Conservation (phyloP, 2,888 invertebrate genomes). For the Cerastis rubricosa region DNA sequence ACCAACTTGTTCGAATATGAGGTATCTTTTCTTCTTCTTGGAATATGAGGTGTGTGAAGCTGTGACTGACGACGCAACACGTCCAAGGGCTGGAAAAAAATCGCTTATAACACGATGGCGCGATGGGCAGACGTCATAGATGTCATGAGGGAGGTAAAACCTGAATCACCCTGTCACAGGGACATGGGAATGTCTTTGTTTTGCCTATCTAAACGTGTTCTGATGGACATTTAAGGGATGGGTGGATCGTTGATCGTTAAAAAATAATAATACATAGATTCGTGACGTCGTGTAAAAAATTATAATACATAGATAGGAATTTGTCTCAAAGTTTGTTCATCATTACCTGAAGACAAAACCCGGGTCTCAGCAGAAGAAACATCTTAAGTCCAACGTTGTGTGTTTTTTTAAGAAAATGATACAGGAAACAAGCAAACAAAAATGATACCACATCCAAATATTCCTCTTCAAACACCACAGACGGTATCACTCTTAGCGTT, state of each 20-base stretch:
- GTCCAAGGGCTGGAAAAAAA: background rate
- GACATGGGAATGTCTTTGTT: background rate
- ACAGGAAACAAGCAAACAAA: too few species aligned
- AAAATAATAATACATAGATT: too few species aligned
- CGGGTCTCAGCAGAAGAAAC: background rate
- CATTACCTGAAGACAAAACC: too few species aligned
- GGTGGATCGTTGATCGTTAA: background rate
- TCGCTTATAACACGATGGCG: background rate
- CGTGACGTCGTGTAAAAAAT: too few species aligned
- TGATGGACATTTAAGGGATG: too few species aligned
- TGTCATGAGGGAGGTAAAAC: background rate
- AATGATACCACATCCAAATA: conserved; percentile 46
- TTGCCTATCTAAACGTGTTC: too few species aligned
- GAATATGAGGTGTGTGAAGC: background rate
- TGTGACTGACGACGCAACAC: background rate
- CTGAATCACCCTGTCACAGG: background rate
- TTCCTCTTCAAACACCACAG: conserved; percentile 10
- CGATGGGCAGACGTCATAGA: background rate
- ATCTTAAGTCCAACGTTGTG: background rate
- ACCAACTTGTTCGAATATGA: background rate
- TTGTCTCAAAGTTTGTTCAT: too few species aligned
- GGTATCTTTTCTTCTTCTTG: background rate
- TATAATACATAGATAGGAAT: background rate
- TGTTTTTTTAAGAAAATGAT: background rate
- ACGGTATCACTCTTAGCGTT: conserved; percentile 79